These are phyloP conservation scores for Sisor rabdophorus DNA, from an alignment of 2,113 vertebrate genomes.

Conservation along the genomic window DNA sequence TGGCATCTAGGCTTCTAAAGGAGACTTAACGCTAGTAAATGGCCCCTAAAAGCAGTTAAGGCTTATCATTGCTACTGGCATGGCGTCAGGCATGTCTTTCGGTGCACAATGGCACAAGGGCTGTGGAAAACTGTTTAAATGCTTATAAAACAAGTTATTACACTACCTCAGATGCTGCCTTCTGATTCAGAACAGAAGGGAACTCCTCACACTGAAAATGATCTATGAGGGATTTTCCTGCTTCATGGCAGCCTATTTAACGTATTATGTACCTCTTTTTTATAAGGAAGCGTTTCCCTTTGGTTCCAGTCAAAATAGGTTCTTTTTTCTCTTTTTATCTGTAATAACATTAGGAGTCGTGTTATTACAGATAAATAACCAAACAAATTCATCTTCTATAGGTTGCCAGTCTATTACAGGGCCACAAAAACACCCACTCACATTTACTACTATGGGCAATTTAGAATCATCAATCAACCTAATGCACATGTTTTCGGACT, in stretches of 20 bases:
- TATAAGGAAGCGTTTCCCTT: neutral
- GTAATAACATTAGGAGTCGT: too few relatives aligned
- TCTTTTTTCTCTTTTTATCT: neutral
- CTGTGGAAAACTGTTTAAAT: conserved; percentile 49
- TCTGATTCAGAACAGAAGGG: neutral
- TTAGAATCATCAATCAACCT: too few relatives aligned
- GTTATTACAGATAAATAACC: too few relatives aligned
- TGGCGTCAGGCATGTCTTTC: conserved; percentile 38
- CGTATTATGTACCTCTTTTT: neutral
- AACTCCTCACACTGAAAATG: conserved; percentile 5
- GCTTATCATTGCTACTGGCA: conserved; percentile 49
- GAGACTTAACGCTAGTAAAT: conserved; percentile 58
- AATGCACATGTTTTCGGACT: too few relatives aligned
- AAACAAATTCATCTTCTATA: neutral
- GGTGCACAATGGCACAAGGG: conserved; percentile 44
- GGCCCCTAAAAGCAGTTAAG: conserved; percentile 53
- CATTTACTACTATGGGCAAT: too few relatives aligned
- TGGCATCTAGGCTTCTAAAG: conserved; percentile 41
- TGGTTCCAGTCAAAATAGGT: neutral
- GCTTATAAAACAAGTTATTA: conserved; percentile 47
- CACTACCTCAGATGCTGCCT: conserved; percentile 39
- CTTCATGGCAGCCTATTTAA: conserved; percentile 1
- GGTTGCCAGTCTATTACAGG: neutral
- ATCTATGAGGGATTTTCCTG: conserved; percentile 13
- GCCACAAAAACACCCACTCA: too few relatives aligned